Evolutionary conservation across 53 echinoderm and acorn worm genomes (phyloP).

Genomic region (Paracentrotus lividus): DNA sequence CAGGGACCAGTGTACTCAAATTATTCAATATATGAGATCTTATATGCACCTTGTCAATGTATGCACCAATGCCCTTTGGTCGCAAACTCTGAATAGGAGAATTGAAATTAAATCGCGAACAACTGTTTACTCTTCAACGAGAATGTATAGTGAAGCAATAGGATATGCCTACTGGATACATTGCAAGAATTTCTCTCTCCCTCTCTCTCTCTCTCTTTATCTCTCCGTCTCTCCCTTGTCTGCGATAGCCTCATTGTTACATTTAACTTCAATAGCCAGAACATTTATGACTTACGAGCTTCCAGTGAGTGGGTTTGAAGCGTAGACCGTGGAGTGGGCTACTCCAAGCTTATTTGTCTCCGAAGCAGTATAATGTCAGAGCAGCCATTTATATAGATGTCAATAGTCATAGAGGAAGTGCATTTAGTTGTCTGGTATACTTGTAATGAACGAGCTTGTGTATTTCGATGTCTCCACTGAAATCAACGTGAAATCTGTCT

Average conservation of each 20-base stretch:
- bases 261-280: conserved; percentile 7
- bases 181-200: not conserved
- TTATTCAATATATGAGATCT: conserved; percentile 21
- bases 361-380: conserved; percentile 13
- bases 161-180: conserved; percentile 33
- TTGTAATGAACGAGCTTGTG: not conserved
- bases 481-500: not conserved
- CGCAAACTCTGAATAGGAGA: not conserved
- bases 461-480: not conserved
- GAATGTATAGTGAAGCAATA: conserved; percentile 5
- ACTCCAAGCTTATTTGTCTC: not conserved
- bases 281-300: conserved; percentile 9
- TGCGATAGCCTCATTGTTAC: not conserved
- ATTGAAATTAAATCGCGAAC: conserved; percentile 28
- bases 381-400: not conserved
- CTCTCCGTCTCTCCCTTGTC: not conserved
- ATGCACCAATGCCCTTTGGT: conserved; percentile 41
- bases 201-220: not conserved
- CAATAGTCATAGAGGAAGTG: not conserved
- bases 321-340: not conserved
- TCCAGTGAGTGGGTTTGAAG: not conserved
- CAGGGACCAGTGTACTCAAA: not conserved
- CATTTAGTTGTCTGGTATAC: not conserved
- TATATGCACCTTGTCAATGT: no score
- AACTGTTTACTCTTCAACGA: conserved; percentile 24